Conservation (phyloP, 2,888 invertebrate species). For the Sturmia bella region DNA sequence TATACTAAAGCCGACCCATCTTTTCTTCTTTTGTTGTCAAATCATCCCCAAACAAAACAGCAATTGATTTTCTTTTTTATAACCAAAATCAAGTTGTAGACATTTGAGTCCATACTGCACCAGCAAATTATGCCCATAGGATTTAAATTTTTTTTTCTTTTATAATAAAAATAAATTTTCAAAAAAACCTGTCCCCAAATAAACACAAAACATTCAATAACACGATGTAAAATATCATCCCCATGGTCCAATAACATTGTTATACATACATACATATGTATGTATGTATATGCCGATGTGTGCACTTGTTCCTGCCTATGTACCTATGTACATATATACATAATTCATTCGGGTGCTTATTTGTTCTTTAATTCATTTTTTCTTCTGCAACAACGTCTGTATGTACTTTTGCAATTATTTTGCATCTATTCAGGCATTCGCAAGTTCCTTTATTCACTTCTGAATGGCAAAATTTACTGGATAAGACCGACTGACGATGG, state of each 20-base stretch:
- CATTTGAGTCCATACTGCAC: neutral
- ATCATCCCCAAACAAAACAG: slow-evolving; percentile 19
- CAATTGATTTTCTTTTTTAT: slow-evolving; percentile 13
- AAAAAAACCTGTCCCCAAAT: slow-evolving; percentile 32
- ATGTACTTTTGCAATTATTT: slow-evolving; percentile 19
- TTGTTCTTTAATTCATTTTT: neutral
- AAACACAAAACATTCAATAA: slow-evolving; percentile 35
- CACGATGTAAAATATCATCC: slow-evolving; percentile 47
- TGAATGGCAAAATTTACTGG: slow-evolving; percentile 12
- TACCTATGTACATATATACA: neutral
- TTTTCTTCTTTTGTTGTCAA: neutral
- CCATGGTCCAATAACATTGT: slow-evolving; percentile 35
- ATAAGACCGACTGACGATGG: slow-evolving; percentile 20
- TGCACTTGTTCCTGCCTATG: neutral
- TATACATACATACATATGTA: neutral
- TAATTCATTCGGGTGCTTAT: slow-evolving; percentile 11
- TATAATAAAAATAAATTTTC: neutral
- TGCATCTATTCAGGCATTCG: slow-evolving; percentile 21
- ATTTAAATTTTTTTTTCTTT: slow-evolving; percentile 26
- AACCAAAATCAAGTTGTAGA: slow-evolving; percentile 6
- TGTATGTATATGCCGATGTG: neutral
- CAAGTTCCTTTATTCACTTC: slow-evolving; percentile 19
- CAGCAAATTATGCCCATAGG: slow-evolving; percentile 1
- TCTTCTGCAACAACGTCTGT: neutral
- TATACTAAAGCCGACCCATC: too few species aligned